Conservation (phyloP, 2,797 vertebrate species). For the Trichosurus vulpecula region DNA sequence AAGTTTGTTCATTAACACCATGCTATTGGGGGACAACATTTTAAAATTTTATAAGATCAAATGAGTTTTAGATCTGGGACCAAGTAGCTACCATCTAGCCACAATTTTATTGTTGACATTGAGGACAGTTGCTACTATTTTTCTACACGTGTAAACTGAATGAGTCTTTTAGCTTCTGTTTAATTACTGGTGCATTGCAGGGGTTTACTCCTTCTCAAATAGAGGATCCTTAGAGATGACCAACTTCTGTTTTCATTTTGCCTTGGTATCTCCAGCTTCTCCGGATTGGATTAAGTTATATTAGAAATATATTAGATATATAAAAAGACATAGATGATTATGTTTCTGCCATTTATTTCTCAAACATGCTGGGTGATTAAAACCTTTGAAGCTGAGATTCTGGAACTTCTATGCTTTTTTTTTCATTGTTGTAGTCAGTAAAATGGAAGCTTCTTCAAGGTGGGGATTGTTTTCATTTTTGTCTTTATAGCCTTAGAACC, state of each 20-base stretch:
- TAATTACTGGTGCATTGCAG: background rate
- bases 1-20: conserved; percentile 46
- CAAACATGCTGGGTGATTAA: background rate
- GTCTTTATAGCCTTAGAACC: background rate
- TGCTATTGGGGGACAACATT: background rate
- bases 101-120: background rate
- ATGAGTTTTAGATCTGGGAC: background rate
- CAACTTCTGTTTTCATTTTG: background rate
- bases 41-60: background rate
- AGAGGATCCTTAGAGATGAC: background rate
- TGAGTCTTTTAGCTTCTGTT: background rate
- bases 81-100: background rate
- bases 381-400: background rate
- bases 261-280: background rate
- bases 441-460: background rate
- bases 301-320: background rate
- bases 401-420: background rate
- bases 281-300: background rate
- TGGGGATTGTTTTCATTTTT: background rate
- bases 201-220: background rate
- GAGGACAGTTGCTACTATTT: background rate
- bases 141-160: background rate
- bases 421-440: background rate
- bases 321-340: background rate
- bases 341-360: background rate